Evolutionary conservation across 2,888 invertebrate species (phyloP).

Genomic region (Axea sp.): DNA sequence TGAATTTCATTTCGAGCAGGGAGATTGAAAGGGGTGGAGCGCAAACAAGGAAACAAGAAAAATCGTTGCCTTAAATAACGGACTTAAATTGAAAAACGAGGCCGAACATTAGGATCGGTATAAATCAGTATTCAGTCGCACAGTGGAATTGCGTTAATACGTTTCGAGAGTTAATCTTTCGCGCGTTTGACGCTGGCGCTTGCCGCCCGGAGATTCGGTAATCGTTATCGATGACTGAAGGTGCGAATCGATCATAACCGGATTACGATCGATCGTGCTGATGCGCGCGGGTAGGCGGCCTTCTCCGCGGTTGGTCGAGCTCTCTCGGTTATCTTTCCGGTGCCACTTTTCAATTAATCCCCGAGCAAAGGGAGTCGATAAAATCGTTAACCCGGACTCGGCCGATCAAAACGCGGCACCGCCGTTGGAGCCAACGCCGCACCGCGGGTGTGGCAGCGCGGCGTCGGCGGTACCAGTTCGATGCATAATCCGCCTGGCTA

Average conservation of each 20-base stretch:
- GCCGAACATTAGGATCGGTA: constrained; percentile 3
- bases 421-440: constrained; percentile 19
- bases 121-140: constrained; percentile 6
- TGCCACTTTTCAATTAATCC: constrained; percentile 25
- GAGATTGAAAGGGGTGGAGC: too few species aligned
- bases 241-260: constrained; percentile 49
- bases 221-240: constrained; percentile 17
- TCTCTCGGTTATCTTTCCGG: constrained; percentile 11
- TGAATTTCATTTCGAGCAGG: too few species aligned
- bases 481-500: constrained; percentile 42
- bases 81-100: too few species aligned
- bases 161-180: background rate
- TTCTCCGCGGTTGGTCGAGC: constrained; percentile 5
- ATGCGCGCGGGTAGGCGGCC: constrained; percentile 28
- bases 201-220: constrained; percentile 1
- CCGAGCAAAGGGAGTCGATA: constrained; percentile 12
- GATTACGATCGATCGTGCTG: constrained; percentile 17
- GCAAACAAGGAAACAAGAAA: too few species aligned
- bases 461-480: constrained; percentile 32
- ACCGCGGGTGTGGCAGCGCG: constrained; percentile 37
- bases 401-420: constrained; percentile 24
- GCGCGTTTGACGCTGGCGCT: background rate
- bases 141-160: constrained; percentile 1
- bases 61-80: too few species aligned
- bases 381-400: constrained; percentile 12